Evolutionary conservation across 1,140 invertebrate genomes (phyloP).

Genomic region (Halyomorpha halys): DNA sequence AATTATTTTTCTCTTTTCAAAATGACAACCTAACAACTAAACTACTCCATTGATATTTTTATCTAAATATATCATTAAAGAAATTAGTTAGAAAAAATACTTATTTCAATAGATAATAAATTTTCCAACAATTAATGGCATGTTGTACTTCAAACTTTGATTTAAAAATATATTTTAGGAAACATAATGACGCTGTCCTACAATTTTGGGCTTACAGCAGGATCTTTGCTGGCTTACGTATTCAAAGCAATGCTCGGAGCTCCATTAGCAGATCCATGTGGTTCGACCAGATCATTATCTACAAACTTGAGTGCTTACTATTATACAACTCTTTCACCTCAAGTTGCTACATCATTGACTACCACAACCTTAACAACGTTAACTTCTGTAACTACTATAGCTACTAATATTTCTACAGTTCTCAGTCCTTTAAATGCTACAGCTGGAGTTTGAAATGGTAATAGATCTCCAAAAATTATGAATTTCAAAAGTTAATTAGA

Average conservation of each 20-base stretch:
- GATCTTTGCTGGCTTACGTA: slow-evolving; percentile 71
- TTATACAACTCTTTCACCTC: neutral
- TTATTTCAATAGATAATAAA: no score
- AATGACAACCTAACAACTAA: no score
- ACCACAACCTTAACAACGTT: slow-evolving; percentile 21
- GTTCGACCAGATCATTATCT: neutral
- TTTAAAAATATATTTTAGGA: slow-evolving; percentile 42
- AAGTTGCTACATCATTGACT: slow-evolving; percentile 30
- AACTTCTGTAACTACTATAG: slow-evolving; percentile 24
- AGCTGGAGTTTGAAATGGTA: no score
- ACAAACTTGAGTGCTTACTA: neutral
- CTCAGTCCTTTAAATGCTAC: neutral
- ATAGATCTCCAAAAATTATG: no score
- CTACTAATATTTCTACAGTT: slow-evolving; percentile 9
- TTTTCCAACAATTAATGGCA: no score
- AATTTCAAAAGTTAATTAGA: no score
- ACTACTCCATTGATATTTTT: no score
- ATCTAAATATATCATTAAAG: no score
- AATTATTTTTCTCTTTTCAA: no score
- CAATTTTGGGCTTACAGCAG: slow-evolving; percentile 69
- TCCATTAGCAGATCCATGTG: slow-evolving; percentile 39
- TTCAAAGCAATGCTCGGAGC: slow-evolving; percentile 62
- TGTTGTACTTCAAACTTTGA: no score
- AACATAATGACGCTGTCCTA: slow-evolving; percentile 90
- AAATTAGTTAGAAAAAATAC: no score